These are phyloP conservation scores for Drosophila equinoxialis DNA, from an alignment of 1,140 invertebrate genomes.

Conservation along the genomic window DNA sequence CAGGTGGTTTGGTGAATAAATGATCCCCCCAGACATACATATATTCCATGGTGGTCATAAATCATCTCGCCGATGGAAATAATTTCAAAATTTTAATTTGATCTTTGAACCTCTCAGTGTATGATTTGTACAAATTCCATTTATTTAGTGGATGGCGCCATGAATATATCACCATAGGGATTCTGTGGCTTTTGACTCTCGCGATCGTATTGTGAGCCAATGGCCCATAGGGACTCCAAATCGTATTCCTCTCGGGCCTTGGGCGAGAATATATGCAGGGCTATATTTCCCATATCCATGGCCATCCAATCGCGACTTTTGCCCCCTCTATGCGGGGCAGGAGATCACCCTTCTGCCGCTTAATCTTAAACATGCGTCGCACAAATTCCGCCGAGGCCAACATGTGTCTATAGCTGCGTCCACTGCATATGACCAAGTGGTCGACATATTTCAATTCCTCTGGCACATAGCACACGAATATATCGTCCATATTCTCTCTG, in stretches of 20 bases:
- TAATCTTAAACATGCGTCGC: conserved; percentile 90
- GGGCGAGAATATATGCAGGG: conserved; percentile 92
- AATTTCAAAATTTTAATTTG: background rate
- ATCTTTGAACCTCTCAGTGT: background rate
- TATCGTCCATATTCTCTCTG: conserved; percentile 90
- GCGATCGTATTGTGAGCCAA: conserved; percentile 92
- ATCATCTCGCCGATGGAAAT: background rate
- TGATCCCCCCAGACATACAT: too few relatives aligned
- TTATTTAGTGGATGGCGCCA: conserved; percentile 25
- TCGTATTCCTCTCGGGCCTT: conserved; percentile 90
- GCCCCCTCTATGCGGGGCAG: conserved; percentile 90
- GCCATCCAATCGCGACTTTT: conserved; percentile 92
- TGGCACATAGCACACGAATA: conserved; percentile 92
- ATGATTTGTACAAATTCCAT: background rate
- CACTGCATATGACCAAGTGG: conserved; percentile 91
- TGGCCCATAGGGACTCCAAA: conserved; percentile 94
- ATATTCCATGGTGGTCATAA: background rate
- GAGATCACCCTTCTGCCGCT: conserved; percentile 86
- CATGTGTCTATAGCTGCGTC: conserved; percentile 89
- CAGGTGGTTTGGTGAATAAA: conserved; percentile 64
- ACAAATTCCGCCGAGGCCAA: conserved; percentile 90
- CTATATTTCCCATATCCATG: conserved; percentile 95
- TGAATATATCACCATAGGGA: conserved; percentile 77
- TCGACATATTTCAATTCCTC: conserved; percentile 90
- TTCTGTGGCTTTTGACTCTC: conserved; percentile 86